Evolutionary conservation across 2,113 vertebrate species (phyloP).

Genomic region (Tachysurus fulvidraco): DNA sequence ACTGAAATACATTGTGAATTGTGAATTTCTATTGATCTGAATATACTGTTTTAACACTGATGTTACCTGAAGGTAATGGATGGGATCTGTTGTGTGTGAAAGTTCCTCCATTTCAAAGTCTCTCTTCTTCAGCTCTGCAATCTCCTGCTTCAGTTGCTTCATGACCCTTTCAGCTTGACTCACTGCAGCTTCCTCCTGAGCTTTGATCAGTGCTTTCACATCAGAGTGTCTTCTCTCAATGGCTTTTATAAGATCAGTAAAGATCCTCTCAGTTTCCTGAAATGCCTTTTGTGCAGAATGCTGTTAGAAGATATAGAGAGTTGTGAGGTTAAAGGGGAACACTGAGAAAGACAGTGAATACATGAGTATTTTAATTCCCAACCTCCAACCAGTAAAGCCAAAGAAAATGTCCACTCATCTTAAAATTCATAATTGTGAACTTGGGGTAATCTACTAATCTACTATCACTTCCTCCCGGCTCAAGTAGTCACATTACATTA

Average conservation of each 20-base stretch:
- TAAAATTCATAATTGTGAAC: too few relatives aligned
- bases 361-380: too few relatives aligned
- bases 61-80: not conserved
- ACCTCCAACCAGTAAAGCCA: too few relatives aligned
- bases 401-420: too few relatives aligned
- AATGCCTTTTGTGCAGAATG: slow-evolving; percentile 4
- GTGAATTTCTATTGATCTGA: not conserved
- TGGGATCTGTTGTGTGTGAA: not conserved
- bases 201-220: not conserved
- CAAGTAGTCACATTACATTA: too few relatives aligned
- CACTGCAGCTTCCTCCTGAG: not conserved
- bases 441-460: too few relatives aligned
- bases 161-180: not conserved
- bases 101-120: not conserved
- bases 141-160: not conserved
- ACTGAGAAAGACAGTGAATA: too few relatives aligned
- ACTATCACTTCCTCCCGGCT: too few relatives aligned
- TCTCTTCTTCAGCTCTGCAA: not conserved
- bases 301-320: not conserved
- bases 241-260: not conserved
- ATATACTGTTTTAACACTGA: not conserved
- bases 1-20: too few relatives aligned
- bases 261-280: not conserved
- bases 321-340: not conserved
- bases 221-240: not conserved